These are phyloP conservation scores for Umimayanthus kanabou DNA, from an alignment of 92 coral and sea anemone species.

Conservation along the genomic window DNA sequence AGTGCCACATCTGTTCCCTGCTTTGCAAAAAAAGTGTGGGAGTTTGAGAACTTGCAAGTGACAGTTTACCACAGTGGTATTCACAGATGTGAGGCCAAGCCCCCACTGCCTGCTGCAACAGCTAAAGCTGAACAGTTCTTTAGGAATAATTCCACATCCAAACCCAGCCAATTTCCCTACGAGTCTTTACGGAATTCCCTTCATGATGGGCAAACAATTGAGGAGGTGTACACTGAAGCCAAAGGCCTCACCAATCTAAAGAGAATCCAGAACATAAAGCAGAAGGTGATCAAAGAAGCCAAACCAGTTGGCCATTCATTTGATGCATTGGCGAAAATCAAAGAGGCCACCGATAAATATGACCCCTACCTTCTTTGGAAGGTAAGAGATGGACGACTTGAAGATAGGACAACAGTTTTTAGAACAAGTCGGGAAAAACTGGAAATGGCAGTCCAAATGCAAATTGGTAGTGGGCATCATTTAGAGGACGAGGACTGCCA, in stretches of 20 bases:
- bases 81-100: too few relatives aligned
- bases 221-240: slow-evolving; percentile 56
- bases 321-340: slow-evolving; percentile 71
- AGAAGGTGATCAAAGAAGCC: slow-evolving; percentile 49
- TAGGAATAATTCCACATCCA: slow-evolving; percentile 50
- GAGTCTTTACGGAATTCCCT: slow-evolving; percentile 48
- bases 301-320: slow-evolving; percentile 65
- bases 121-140: slow-evolving; percentile 45
- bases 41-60: too few relatives aligned
- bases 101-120: too few relatives aligned
- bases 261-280: slow-evolving; percentile 61
- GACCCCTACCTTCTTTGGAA: slow-evolving; percentile 63
- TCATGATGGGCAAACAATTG: slow-evolving; percentile 51
- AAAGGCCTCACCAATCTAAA: slow-evolving; percentile 60
- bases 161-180: slow-evolving; percentile 68
- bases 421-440: slow-evolving; percentile 56
- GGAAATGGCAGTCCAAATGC: slow-evolving; percentile 55
- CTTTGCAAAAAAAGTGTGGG: too few relatives aligned
- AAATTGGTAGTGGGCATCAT: slow-evolving; percentile 45
- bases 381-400: slow-evolving; percentile 58
- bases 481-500: slow-evolving; percentile 52
- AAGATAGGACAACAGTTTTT: slow-evolving; percentile 57
- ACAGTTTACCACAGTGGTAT: too few relatives aligned
- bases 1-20: too few relatives aligned
- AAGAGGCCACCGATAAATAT: slow-evolving; percentile 50